Base-by-base conservation (phyloP, 2,888 invertebrate species). In the Neria commutata region DNA sequence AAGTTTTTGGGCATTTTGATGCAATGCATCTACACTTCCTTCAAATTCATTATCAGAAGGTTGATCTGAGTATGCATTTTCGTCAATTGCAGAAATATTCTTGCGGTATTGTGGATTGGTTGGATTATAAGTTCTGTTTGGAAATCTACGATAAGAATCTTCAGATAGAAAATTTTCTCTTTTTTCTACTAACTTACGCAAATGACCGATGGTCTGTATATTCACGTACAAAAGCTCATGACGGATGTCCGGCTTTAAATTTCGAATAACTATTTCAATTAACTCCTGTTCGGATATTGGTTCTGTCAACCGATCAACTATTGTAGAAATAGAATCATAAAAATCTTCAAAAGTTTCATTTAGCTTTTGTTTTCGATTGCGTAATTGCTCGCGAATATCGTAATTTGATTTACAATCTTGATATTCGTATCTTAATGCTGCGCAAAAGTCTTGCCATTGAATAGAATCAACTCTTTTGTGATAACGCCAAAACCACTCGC, bases 371-470 rank as follows among this genome's bases (percentile, higher is more conserved):
- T 62, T 62, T 1, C 62, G 34, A 24, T 53, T 60, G 37, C 58
- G n/a, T 2, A 62, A 51, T 1, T 45, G 21, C 46, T 60, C 50
- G 1, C 46, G 51, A 6, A 62, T 40, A 24, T 62, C 62, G 33
- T 42, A 56, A 4, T 46, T 29, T 0, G 58, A 48, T 19, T 37
- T 53, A 48, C n/a, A 47, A 19, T 62, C 58, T 14, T 34, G 25
- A 19, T 58, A 61, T 52, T 61, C 29, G 11, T 47, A 52, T 16
- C 51, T 6, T 3, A 61, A 16, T 1, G 58, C 52, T 1, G 34
- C 17, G 26, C 56, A 61, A 25, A 61, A 56, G 16, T 52, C 40
- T n/a, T 51, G 21, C 53, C 61, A 61, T 29, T 48, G 52, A n/a
- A 61, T 25, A 1, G 19, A 23, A 4, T 34, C 5, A 3, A 50